Percentiles rank a stretch among this genome's conserved stretches.
These are phyloP conservation scores for Uropetala carovei DNA, from an alignment of 2,888 invertebrate species.

Conservation along the genomic window DNA sequence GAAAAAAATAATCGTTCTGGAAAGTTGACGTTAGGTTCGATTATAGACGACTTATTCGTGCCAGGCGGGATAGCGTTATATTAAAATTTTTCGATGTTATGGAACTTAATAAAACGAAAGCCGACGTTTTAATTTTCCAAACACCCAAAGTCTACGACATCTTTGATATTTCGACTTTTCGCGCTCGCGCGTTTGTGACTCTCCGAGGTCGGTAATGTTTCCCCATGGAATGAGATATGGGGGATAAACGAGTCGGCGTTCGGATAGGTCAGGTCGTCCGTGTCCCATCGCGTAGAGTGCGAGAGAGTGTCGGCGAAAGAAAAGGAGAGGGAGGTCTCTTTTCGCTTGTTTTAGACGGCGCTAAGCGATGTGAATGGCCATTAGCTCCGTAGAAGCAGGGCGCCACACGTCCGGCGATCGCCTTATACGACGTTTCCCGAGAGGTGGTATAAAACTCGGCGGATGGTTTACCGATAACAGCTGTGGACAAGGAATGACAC, in stretches of 20 bases:
- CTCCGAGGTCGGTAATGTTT: not conserved
- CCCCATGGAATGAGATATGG: not conserved
- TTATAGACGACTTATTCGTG: no score
- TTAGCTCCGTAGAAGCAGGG: not conserved
- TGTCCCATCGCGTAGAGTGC: not conserved
- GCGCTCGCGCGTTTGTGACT: not conserved
- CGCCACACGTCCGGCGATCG: not conserved
- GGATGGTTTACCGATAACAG: not conserved
- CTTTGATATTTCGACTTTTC: no score
- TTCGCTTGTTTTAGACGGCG: not conserved
- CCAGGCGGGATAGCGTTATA: no score
- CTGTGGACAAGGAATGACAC: not conserved
- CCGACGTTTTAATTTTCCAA: no score
- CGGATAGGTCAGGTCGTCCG: conserved; percentile 3
- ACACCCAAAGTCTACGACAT: no score
- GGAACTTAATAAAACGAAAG: no score
- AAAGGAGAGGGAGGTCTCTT: not conserved
- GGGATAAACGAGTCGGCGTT: not conserved
- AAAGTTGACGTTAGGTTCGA: no score
- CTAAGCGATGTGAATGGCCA: not conserved
- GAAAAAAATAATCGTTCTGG: no score
- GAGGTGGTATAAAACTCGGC: not conserved
- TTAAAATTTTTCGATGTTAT: no score
- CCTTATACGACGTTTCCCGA: not conserved
- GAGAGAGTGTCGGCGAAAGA: not conserved